These are phyloP conservation scores for Sarcophaga rosellei DNA, from an alignment of 2,888 invertebrate genomes.

Conservation along the genomic window DNA sequence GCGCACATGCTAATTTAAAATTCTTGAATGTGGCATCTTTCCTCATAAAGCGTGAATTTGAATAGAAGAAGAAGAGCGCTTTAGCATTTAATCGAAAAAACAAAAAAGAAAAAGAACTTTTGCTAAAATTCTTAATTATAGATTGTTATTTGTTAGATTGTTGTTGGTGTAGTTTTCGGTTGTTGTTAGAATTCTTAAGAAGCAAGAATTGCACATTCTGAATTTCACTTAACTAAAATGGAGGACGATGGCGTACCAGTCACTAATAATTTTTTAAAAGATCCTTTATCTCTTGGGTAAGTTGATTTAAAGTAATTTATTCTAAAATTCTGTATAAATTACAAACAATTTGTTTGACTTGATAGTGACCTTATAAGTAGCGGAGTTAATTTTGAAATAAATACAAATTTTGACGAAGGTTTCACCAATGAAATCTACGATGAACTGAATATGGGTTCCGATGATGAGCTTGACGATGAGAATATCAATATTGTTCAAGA, in stretches of 20 bases:
- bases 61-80: background rate
- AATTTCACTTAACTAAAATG: constrained; percentile 39
- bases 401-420: constrained; percentile 74
- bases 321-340: background rate
- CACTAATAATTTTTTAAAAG: constrained; percentile 69
- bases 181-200: background rate
- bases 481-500: constrained; percentile 57
- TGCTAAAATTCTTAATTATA: too few species aligned
- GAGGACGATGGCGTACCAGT: constrained; percentile 60
- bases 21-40: background rate
- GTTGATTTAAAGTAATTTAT: background rate
- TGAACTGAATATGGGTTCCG: constrained; percentile 72
- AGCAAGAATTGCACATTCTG: too few species aligned
- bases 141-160: too few species aligned
- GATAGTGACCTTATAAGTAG: constrained; percentile 73
- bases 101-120: background rate
- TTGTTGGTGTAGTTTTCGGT: too few species aligned
- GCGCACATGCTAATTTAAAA: too few species aligned
- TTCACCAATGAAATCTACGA: constrained; percentile 72
- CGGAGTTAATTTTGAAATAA: constrained; percentile 78
- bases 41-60: background rate
- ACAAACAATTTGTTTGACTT: background rate
- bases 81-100: background rate
- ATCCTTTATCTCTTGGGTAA: constrained; percentile 74
- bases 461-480: constrained; percentile 71